These are phyloP conservation scores for Epistrophe eligans DNA, from an alignment of 2,888 invertebrate species.

Conservation along the genomic window DNA sequence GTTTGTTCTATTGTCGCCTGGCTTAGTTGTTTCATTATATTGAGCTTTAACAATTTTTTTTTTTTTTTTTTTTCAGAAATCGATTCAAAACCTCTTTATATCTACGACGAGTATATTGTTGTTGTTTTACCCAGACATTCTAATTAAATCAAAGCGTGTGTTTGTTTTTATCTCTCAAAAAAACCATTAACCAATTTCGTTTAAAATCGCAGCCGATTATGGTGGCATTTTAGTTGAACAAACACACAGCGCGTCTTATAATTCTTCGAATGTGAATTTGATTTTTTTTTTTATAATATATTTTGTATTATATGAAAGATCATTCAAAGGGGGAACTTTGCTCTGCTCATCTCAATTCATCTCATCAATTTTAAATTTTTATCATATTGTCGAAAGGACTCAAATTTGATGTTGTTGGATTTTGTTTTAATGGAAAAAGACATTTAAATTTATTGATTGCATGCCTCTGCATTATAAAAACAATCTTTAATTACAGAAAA, in stretches of 20 bases:
- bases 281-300: not conserved
- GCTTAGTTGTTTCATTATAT: no score
- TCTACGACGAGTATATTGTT: no score
- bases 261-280: not conserved
- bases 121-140: not conserved
- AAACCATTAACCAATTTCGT: conserved; percentile 15
- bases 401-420: not conserved
- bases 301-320: not conserved
- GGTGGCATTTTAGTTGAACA: not conserved
- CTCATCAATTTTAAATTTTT: not conserved
- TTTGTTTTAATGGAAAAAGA: not conserved
- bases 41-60: no score
- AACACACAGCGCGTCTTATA: not conserved
- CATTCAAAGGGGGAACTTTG: not conserved
- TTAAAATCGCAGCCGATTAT: not conserved
- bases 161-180: not conserved
- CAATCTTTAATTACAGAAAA: conserved; percentile 28
- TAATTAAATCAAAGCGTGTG: conserved; percentile 24
- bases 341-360: not conserved
- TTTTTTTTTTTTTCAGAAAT: no score
- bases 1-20: no score
- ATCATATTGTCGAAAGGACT: conserved; percentile 7
- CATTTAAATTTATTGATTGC: conserved; percentile 20
- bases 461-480: conserved; percentile 1
- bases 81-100: no score